Percentiles rank a stretch among this genome's conserved stretches.
Evolutionary conservation across 2,113 vertebrate genomes (phyloP).

Genomic region (Smithornis capensis): DNA sequence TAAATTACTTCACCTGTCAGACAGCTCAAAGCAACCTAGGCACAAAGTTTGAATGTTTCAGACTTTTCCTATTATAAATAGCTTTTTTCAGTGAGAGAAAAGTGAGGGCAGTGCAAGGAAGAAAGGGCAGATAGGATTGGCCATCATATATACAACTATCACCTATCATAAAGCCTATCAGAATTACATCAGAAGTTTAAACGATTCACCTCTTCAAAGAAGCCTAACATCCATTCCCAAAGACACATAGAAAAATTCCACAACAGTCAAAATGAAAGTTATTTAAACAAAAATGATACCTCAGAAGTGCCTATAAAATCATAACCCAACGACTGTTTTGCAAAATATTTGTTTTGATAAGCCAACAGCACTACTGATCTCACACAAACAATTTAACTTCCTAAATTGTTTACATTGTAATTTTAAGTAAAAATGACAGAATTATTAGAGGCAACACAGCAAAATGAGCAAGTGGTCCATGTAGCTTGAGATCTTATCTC

Average conservation of each 20-base stretch:
- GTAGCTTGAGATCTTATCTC: neutral
- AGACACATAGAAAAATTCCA: neutral
- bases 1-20: slow-evolving; percentile 58
- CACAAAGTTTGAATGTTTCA: slow-evolving; percentile 18
- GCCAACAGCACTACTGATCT: neutral
- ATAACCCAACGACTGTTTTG: neutral
- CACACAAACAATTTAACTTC: slow-evolving; percentile 3
- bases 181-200: neutral
- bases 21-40: slow-evolving; percentile 40
- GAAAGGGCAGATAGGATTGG: neutral
- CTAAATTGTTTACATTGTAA: neutral
- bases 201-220: neutral
- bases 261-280: neutral
- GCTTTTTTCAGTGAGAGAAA: neutral
- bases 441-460: neutral
- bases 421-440: neutral
- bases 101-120: neutral
- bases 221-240: neutral
- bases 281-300: neutral
- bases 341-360: neutral
- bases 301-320: slow-evolving; percentile 1
- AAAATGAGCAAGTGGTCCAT: neutral
- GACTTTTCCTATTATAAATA: neutral
- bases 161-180: neutral
- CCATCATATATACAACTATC: neutral